These are phyloP conservation scores for Actinostola sp. DNA, from an alignment of 92 coral and sea anemone species.

Conservation along the genomic window DNA sequence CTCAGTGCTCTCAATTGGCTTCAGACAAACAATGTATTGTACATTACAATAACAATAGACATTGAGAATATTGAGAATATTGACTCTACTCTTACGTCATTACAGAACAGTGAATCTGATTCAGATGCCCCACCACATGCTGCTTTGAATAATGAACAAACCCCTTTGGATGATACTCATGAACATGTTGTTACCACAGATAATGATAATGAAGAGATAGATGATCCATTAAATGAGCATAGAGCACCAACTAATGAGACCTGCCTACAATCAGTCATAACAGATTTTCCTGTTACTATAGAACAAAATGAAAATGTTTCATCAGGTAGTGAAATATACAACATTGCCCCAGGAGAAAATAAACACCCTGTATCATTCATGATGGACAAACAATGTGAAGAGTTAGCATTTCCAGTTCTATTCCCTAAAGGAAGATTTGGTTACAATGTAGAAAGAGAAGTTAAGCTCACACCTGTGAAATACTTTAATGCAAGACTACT, in stretches of 20 bases:
- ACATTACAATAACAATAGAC: constrained; percentile 34
- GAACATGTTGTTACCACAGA: neutral
- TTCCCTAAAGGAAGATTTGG: too few relatives aligned
- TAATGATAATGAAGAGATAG: constrained; percentile 44
- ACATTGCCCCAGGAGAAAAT: too few relatives aligned
- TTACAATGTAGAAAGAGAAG: constrained; percentile 39
- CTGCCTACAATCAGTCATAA: constrained; percentile 57
- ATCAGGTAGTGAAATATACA: constrained; percentile 52
- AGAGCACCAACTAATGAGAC: constrained; percentile 57
- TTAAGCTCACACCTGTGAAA: constrained; percentile 37
- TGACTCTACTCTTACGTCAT: constrained; percentile 6
- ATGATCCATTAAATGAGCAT: constrained; percentile 51
- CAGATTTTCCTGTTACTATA: constrained; percentile 45
- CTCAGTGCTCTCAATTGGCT: constrained; percentile 52
- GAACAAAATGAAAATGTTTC: constrained; percentile 22
- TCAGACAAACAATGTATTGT: constrained; percentile 37
- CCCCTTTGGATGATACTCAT: constrained; percentile 2
- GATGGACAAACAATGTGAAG: constrained; percentile 59
- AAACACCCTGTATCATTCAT: constrained; percentile 56
- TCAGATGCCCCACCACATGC: too few relatives aligned
- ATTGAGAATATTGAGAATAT: constrained; percentile 36
- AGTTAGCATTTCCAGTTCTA: too few relatives aligned
- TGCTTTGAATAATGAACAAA: too few relatives aligned
- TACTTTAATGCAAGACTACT: constrained; percentile 27
- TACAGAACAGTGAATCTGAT: too few relatives aligned